Percentiles rank a stretch among this genome's conserved stretches.
Evolutionary conservation across 2,797 vertebrate genomes (phyloP).

Genomic region (Salmo trutta): DNA sequence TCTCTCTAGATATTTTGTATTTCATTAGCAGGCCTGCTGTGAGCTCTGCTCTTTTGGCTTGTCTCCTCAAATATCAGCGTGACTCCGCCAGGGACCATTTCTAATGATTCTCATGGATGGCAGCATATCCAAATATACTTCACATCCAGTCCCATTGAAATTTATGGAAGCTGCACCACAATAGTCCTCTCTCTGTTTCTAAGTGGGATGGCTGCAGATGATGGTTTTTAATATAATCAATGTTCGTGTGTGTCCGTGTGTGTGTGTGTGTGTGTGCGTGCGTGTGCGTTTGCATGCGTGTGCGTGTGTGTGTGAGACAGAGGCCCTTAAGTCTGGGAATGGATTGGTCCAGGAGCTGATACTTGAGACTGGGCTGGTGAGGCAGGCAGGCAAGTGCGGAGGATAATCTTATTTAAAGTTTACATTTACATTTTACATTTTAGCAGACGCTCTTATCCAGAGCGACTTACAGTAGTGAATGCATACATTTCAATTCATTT

Average conservation of each 20-base stretch:
- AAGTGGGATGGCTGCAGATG: slow-evolving; percentile 66
- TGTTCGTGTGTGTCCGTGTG: slow-evolving; percentile 8
- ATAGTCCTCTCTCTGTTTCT: slow-evolving; percentile 51
- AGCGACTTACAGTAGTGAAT: too few species aligned
- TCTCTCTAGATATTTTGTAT: slow-evolving; percentile 57
- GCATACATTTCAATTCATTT: too few species aligned
- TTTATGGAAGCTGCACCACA: slow-evolving; percentile 53
- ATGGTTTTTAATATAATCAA: slow-evolving; percentile 45
- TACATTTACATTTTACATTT: too few species aligned
- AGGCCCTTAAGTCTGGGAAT: slow-evolving; percentile 56
- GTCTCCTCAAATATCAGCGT: slow-evolving; percentile 38
- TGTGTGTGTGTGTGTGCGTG: neutral
- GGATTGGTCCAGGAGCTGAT: slow-evolving; percentile 55
- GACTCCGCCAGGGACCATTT: slow-evolving; percentile 42
- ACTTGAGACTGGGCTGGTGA: slow-evolving; percentile 61
- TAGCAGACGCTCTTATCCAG: too few species aligned
- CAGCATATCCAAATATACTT: slow-evolving; percentile 52
- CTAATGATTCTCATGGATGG: slow-evolving; percentile 55
- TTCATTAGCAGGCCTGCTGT: slow-evolving; percentile 57
- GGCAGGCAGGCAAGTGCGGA: slow-evolving; percentile 49
- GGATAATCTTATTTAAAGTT: slow-evolving; percentile 77
- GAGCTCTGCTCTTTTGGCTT: slow-evolving; percentile 45
- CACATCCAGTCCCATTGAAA: slow-evolving; percentile 48
- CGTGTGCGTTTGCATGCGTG: neutral
- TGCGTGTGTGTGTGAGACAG: neutral